Evolutionary conservation across 2,797 vertebrate species (phyloP), one percentile per base, ranked within the genome.

Genomic region (Potorous gilbertii): DNA sequence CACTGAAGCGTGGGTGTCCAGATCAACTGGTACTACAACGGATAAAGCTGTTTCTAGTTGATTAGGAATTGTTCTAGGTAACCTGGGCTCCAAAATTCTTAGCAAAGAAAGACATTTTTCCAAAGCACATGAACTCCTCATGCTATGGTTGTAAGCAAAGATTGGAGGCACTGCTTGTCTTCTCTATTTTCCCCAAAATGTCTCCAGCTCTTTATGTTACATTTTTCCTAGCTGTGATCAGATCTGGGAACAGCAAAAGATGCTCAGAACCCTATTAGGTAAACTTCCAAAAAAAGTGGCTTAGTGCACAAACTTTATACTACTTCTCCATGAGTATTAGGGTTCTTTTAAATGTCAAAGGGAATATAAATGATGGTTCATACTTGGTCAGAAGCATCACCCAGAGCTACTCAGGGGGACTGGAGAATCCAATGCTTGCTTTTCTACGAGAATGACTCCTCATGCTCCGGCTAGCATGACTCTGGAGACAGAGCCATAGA

Each of bases 31-130:
- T 62, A 81, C 40, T 93, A 54, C 40, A 52, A 56, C 56, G 56
- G 57, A 66, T 34, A 93, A 90, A 95, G 81, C 89, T 96, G 93
- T 92, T 95, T 97, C 95, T 95, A 95, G 93, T 96, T 96, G 95
- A 95, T 95, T 91, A 94, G 74, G 14, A 97, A 94, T 96, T 94
- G 57, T 57, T 91, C 55, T 96, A 90, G 96, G 40, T 56, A 94
- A 94, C 34, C 94, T 93, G 92, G 90, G 93, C 87, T 56, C 54
- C 66, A 59, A 96, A 95, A 93, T 93, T 94, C 56, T 56, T 95
- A 74, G 52, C 93, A 94, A 94, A 90, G 95, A 94, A 95, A 95
- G 91, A 21, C 2, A 5, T 92, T 91, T 96, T 94, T 96, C 93
- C 95, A 55, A 55, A 93, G 24, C 92, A 62, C n/a, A 57, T 94